Percentiles rank a stretch among this genome's conserved stretches.
These are phyloP conservation scores for Drosophila albomicans DNA, from an alignment of 1,140 invertebrate species.

Conservation along the genomic window DNA sequence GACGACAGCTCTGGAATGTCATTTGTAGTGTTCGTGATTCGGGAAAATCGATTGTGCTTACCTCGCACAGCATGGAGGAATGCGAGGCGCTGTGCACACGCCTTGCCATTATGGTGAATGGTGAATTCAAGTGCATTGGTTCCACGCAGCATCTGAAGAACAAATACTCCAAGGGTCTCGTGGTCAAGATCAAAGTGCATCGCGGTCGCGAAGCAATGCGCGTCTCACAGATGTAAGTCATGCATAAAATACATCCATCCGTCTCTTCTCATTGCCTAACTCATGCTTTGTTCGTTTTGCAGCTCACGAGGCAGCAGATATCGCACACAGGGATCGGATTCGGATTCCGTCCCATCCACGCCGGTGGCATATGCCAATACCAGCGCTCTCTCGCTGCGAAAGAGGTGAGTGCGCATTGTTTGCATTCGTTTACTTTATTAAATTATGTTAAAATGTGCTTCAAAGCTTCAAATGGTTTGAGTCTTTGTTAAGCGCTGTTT, in stretches of 20 bases:
- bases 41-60: constrained; percentile 91
- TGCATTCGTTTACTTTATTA: no score
- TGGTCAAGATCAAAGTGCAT: constrained; percentile 77
- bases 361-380: neutral
- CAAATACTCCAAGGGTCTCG: constrained; percentile 89
- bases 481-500: no score
- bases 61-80: constrained; percentile 94
- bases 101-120: constrained; percentile 95
- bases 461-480: no score
- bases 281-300: neutral
- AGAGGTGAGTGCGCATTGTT: neutral
- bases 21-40: constrained; percentile 87
- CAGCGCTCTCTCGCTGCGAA: neutral
- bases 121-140: constrained; percentile 90
- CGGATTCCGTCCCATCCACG: neutral
- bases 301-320: neutral
- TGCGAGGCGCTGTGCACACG: constrained; percentile 95
- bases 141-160: constrained; percentile 90
- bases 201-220: constrained; percentile 34
- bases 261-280: neutral
- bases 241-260: neutral
- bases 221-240: neutral
- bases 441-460: no score
- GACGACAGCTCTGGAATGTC: constrained; percentile 92
- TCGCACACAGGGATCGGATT: neutral